These are phyloP conservation scores for Eupelmus urozonus DNA, from an alignment of 2,888 invertebrate genomes.

Conservation along the genomic window DNA sequence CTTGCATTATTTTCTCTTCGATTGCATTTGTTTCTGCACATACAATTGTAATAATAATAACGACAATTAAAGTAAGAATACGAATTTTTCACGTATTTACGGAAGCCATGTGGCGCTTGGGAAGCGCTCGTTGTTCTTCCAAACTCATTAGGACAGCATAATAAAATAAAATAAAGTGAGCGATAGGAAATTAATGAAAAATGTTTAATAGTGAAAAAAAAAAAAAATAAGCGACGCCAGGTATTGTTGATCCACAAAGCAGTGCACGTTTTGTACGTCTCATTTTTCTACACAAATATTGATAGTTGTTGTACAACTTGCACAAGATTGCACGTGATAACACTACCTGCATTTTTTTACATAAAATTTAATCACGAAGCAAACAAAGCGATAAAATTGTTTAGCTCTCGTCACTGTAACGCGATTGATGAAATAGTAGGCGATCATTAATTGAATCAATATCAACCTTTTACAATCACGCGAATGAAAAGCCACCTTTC, in stretches of 20 bases:
- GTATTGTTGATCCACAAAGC: slow-evolving; percentile 20
- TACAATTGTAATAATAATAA: no score
- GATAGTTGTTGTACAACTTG: slow-evolving; percentile 59
- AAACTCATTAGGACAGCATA: slow-evolving; percentile 1
- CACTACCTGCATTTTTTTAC: slow-evolving; percentile 47
- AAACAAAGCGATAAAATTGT: slow-evolving; percentile 4
- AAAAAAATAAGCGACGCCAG: slow-evolving; percentile 21
- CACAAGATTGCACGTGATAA: slow-evolving; percentile 59
- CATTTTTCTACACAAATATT: slow-evolving; percentile 64
- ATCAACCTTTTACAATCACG: no score
- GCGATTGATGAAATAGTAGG: background rate
- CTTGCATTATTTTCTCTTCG: background rate
- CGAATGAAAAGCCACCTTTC: no score
- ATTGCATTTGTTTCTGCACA: background rate
- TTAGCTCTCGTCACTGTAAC: background rate
- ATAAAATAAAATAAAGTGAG: background rate
- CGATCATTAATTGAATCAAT: no score
- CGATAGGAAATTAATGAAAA: slow-evolving; percentile 12
- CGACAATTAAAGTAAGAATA: background rate
- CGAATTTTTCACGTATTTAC: slow-evolving; percentile 9
- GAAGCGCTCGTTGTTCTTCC: background rate
- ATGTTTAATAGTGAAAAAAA: background rate
- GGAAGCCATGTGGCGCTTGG: background rate
- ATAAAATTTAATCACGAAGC: slow-evolving; percentile 50
- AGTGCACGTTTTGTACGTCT: slow-evolving; percentile 65